Evolutionary conservation across 2,888 invertebrate genomes (phyloP), one percentile per base, ranked within the genome.

Genomic region (Peribatodes rhomboidaria): DNA sequence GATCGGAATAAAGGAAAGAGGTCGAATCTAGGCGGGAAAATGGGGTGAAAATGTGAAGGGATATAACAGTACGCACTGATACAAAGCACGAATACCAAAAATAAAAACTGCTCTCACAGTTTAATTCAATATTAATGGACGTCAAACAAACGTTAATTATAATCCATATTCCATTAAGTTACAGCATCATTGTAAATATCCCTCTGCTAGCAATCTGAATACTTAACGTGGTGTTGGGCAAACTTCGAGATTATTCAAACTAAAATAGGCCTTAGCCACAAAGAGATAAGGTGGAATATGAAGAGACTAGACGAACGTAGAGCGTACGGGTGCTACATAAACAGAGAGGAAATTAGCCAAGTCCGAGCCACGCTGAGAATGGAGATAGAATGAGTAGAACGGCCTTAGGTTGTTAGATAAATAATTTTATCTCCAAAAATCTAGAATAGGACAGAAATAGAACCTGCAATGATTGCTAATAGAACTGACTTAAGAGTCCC

Each of bases 261-360:
- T 1, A 67, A 54, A 57, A 49, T 55, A 27, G 50, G 18, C 50
- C 49, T 18, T 67, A 53, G 10, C 0, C 0, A 0, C 0, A 35
- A 9, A 7, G 10, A 2, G 1, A n/a, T 68, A 69, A 58, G 37
- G 55, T 42, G 14, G 39, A 42, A 42, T 65, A 20, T 62, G 10
- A 61, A 14, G 13, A 22, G 10, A 2, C 3, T 35, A 27, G 22
- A 14, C 31, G 16, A 14, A 54, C 60, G 22, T 20, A 31, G 14
- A 60, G 47, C 39, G 55, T 60, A 46, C 42, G 64, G 68, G 62
- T 47, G 68, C 61, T 52, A 68, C 61, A 69, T 69, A 71, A 67
- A 71, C 69, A 66, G 64, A 68, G 60, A 57, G 59, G 58, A 64
- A 68, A 69, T 71, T 68, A 71, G 66, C 68, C 57, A 60, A 68